Base-by-base conservation (phyloP, 1,140 invertebrate species). In the Drosophila nigromelanica region DNA sequence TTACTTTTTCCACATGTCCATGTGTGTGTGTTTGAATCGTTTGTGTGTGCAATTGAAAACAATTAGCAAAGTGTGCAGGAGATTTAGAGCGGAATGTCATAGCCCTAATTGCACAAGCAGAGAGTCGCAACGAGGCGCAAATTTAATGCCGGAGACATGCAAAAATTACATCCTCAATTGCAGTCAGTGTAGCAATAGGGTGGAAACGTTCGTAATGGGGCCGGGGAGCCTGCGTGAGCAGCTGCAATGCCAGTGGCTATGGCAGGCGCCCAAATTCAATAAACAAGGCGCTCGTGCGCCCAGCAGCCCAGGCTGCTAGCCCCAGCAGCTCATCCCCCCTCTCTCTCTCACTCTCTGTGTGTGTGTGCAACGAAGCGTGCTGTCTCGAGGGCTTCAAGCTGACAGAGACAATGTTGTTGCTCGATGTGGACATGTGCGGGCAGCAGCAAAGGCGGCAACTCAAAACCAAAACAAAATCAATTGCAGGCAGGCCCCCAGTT, bases 51-150 rank as follows among this genome's bases (percentile, higher is more conserved):
- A 82, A 87, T 89, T 87, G 79, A 77, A 89, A 87, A 82, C 82
- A 89, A 87, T 87, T 87, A 89, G 82, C 78, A 82, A 82, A 79
- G 78, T 86, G 82, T 82, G 78, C 82, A 78, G 72, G 58, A 87
- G 83, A 82, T 87, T 89, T 89, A 89, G 83, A 89, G 83, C 83
- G 79, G 82, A 87, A 87, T 87, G 78, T 82, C 82, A 87, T 89
- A 82, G 82, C 61, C 83, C 76, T 87, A 87, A 87, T 87, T 87
- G 83, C 79, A 76, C 74, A 62, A 67, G 69, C 75, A 59, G 52
- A 78, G 33, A n/a, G 37, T 51, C 39, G 56, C 40, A 52, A 45
- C 56, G 61, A 42, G 68, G 60, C 59, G 81, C 62, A 81, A 86
- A 87, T 87, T 82, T 87, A 82, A 87, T 82, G 83, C 82, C 82